Base-by-base conservation (phyloP, 2,113 vertebrate species). In the Isurus oxyrinchus region DNA sequence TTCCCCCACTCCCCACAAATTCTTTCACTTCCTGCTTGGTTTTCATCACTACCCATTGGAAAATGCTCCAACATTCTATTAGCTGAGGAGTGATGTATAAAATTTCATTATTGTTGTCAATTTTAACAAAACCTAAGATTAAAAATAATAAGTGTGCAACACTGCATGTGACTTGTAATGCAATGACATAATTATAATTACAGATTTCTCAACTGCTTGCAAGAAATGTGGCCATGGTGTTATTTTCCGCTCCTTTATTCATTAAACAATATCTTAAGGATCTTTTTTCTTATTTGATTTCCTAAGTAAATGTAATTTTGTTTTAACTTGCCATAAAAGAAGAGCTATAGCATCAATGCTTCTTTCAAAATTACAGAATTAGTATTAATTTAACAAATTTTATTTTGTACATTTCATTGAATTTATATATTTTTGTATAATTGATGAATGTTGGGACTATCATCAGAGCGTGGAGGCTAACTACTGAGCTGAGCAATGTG, bases 341-440 rank as follows among this genome's bases (percentile, higher is more conserved):
- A 63, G 19, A 66, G 59, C 16, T 63, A n/a, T 7, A 63, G 90
- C 35, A 94, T 63, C 35, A 94, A 63, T 35, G 7, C 6, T 63
- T 61, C 59, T 94, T 94, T 63, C 90, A 94, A 94, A 94, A 61
- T 27, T 81, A 79, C 27, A 81, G 79, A 81, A 40, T 84, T 84
- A 49, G 40, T 6, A 84, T 40, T n/a, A 93, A 93, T 13, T 6
- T 7, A 61, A 61, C 35, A 63, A 23, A 21, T 63, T 91, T 14
- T 72, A 35, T 95, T 53, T 13, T 53, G 13, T 93, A 57, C 63
- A 67, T 27, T 40, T 63, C 61, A 94, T 7, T 94, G 61, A 44
- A 94, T 66, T 94, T 94, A 61, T 31, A 93, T 93, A 63, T 94
- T 59, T 59, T 93, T 94, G 40, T 40, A 25, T 87, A 49, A 23